Base-by-base conservation (phyloP, 1,140 invertebrate species). In the Meteorus sp. region DNA sequence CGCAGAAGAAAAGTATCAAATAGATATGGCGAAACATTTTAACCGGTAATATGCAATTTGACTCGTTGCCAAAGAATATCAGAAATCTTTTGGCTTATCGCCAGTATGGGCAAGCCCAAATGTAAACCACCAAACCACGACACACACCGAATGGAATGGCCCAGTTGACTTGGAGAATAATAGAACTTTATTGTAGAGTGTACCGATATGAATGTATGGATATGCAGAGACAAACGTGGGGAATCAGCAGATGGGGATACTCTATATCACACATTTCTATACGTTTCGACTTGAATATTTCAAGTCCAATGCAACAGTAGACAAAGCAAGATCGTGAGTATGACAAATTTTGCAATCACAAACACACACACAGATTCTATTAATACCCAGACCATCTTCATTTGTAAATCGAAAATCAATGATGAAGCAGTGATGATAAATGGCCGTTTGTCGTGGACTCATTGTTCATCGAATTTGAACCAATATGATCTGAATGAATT, bases 61-160 rank as follows among this genome's bases (percentile, higher is more conserved):
- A 74, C 52, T n/a, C 35, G 62, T 29, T 64, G 72, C 71, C 73
- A 75, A 74, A 71, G 72, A 73, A 73, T 75, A 74, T 71, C 61
- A 71, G 72, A 74, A 74, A 71, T 74, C 63, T 66, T 54, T 65
- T 75, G 73, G 72, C 71, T 9, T 15, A 0, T 0, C 31, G 64
- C 72, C 73, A 75, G 45, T 9, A 23, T 33, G 31, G 35, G 39
- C 27, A 41, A 61, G 51, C 39, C 55, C 54, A 55, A 67, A 68
- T 50, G 53, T 62, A 60, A 70, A 68, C 62, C 61, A 60, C 63
- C 37, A 41, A 64, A 59, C 60, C 60, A 62, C 60, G 61, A 57
- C 55, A 62, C 63, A 61, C 64, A 56, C 57, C 48, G 66, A 54
- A 70, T 65, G 63, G 60, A n/a, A n/a, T n/a, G n/a, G n/a, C n/a